Base-by-base conservation (phyloP, 2,113 vertebrate species). In the Ia io region DNA sequence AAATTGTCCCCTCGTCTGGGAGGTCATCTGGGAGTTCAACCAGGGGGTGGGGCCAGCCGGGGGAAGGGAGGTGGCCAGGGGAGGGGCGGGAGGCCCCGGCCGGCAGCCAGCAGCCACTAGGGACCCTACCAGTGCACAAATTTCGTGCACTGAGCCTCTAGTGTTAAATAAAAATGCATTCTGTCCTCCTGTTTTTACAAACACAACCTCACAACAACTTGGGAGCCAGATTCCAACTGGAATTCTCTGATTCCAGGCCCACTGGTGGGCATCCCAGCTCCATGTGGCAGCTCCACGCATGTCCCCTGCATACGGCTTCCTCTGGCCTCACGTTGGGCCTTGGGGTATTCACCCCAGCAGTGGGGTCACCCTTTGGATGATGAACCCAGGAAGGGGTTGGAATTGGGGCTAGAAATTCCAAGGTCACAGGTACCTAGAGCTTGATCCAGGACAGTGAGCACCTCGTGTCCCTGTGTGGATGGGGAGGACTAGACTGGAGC, bases 201-300 rank as follows among this genome's bases (percentile, higher is more conserved):
- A 23, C 40, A 17, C 32, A 10, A 30, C 2, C 18, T 47, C 40
- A 32, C 8, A 7, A 10, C 49, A n/a, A 16, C n/a, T 2, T 25
- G 12, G 51, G 70, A 22, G 77, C 69, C 56, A 17, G 13, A n/a
- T 30, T 25, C 18, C 17, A 56, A 22, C 40, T 17, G 10, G 44
- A 37, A 3, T 5, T 42, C 44, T 53, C 65, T 28, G 40, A 40
- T 14, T 44, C 14, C 73, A 2, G 14, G 63, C 28, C 18, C n/a
- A 18, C 51, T 0, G 23, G 11, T 0, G 22, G 7, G 18, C 16
- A 6, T n/a, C 61, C 7, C 1, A 7, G 49, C 35, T 14, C 10
- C 2, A 14, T 1, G 6, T 20, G 8, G 0, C 0, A 79, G 74
- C 63, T 32, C 32, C 12, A 1, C 2, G 16, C 30, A 23, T 0